Conservation (phyloP, 2,113 vertebrate genomes). For the Pelecanus crispus region DNA sequence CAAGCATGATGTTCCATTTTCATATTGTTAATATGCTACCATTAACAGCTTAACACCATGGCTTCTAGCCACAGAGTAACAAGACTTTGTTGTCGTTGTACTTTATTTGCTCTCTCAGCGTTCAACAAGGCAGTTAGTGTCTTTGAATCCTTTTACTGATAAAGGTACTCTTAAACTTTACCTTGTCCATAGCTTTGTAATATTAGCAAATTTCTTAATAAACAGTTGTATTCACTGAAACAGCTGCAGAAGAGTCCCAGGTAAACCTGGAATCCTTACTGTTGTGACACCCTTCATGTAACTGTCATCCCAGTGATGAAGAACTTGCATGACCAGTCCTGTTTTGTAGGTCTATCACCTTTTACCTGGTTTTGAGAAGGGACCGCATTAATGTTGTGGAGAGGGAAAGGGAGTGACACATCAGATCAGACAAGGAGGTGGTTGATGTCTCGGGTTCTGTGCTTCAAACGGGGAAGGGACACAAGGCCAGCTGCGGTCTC, state of each 20-base stretch:
- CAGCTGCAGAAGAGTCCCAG: neutral
- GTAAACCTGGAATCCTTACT: neutral
- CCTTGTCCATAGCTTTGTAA: neutral
- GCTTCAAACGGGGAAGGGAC: neutral
- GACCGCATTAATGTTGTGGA: neutral
- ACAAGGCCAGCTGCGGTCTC: neutral
- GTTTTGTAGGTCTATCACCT: neutral
- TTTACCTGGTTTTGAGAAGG: neutral
- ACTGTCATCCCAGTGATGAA: neutral
- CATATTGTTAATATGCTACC: neutral
- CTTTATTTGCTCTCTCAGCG: neutral
- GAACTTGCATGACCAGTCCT: neutral
- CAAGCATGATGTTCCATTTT: neutral
- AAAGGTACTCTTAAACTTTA: neutral
- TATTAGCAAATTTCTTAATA: neutral
- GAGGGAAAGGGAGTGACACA: neutral
- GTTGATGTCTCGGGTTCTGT: neutral
- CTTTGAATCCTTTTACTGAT: neutral
- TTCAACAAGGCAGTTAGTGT: neutral
- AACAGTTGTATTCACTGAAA: neutral
- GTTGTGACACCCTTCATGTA: neutral
- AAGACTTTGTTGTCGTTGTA: neutral
- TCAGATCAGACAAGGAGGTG: neutral
- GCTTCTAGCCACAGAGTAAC: neutral
- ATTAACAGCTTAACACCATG: neutral